Base-by-base conservation (phyloP, 2,888 invertebrate genomes). In the Caenorhabditis zanzibari region DNA sequence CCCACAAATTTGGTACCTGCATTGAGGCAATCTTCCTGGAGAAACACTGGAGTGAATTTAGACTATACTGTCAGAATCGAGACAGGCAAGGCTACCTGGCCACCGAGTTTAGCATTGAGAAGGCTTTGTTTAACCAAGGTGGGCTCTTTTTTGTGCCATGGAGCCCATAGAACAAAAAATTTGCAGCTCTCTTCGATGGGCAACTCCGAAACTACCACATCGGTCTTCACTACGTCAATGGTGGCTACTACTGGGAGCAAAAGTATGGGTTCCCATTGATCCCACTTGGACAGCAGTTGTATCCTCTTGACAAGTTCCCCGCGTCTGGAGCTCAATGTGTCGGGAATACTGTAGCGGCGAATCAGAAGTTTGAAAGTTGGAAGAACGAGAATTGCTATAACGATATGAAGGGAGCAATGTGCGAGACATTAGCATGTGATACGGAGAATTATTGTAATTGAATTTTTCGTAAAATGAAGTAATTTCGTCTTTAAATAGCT, bases 191-290 rank as follows among this genome's bases (percentile, higher is more conserved):
- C 38, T 68, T 54, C 3, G 28, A 35, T 56, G 49, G 47, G 5
- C 47, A 47, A 24, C 26, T 22, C 41, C 41, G 24, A 58, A 44
- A 61, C 19, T 72, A 72, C 19, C 72, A 72, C 38, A 35, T 72
- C 7, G 72, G 72, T 0, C 24, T 72, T 7, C 61, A 61, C 61
- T 72, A 16, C n/a, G 61, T 72, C 7, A 72, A 72, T 52, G 49
- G 61, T 16, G 73, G 52, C 52, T 63, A 73, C 73, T 73, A 32
- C 28, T 73, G 73, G 73, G 73, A 73, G 41, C 73, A 73, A n/a
- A n/a, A 49, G 5, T 12, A n/a, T 26, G 54, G 73, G 6, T 24
- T 73, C 1, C 63, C 63, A 16, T 26, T 73, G n/a, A 38, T 63
- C 22, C 52, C 63, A n/a, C n/a, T n/a, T n/a, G n/a, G n/a, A n/a